Percentiles rank a stretch among this genome's conserved stretches.
Conservation (phyloP, 1,140 invertebrate genomes). For the Agrypnia vestita region DNA sequence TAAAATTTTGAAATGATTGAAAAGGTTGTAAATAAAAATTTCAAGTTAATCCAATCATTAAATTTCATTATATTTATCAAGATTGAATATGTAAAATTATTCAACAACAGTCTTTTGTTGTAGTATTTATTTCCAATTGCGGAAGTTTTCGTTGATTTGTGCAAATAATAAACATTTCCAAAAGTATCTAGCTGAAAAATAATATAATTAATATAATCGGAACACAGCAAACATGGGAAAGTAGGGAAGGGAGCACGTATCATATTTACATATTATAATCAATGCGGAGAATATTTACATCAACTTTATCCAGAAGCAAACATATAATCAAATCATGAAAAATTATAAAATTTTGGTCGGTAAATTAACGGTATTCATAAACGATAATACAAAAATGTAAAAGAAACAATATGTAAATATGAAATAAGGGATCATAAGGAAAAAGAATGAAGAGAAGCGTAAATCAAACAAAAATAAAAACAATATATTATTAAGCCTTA, state of each 20-base stretch:
- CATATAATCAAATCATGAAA: neutral
- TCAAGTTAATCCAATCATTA: slow-evolving; percentile 58
- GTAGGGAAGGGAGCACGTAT: slow-evolving; percentile 49
- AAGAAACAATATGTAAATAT: slow-evolving; percentile 56
- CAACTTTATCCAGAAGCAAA: slow-evolving; percentile 6
- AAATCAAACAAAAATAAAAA: slow-evolving; percentile 60
- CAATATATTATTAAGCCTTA: slow-evolving; percentile 62
- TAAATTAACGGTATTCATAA: slow-evolving; percentile 10
- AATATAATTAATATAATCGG: slow-evolving; percentile 43
- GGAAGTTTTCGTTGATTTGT: slow-evolving; percentile 53
- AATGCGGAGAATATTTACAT: neutral
- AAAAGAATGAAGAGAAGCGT: slow-evolving; percentile 58
- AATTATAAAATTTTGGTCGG: neutral
- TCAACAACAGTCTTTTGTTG: slow-evolving; percentile 61
- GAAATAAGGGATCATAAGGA: slow-evolving; percentile 59
- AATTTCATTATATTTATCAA: slow-evolving; percentile 60
- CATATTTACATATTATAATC: slow-evolving; percentile 59
- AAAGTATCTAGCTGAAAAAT: slow-evolving; percentile 59
- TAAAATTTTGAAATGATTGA: slow-evolving; percentile 32
- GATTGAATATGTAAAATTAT: slow-evolving; percentile 61
- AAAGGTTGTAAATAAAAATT: slow-evolving; percentile 53
- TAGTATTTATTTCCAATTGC: slow-evolving; percentile 57
- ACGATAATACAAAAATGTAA: slow-evolving; percentile 30
- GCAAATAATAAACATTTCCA: slow-evolving; percentile 57
- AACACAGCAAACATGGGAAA: neutral